Evolutionary conservation across 2,113 vertebrate species (phyloP).

Genomic region (Gobiocypris rarus): DNA sequence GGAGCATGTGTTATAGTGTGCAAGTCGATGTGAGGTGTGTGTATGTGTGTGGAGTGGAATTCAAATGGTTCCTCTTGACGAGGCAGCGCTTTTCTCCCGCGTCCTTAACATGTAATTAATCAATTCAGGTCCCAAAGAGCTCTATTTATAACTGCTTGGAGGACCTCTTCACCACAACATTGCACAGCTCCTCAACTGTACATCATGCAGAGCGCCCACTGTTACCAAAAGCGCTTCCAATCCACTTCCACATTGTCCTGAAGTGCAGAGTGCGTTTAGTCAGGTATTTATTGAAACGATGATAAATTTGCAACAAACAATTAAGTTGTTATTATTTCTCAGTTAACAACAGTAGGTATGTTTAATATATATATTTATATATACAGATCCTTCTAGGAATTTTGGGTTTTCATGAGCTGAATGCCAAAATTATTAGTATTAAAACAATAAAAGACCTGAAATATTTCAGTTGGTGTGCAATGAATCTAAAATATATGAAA

Average conservation of each 20-base stretch:
- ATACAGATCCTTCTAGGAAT: too few species aligned
- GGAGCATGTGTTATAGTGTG: slow-evolving; percentile 1
- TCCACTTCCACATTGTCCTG: too few species aligned
- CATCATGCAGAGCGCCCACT: neutral
- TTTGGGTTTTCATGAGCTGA: too few species aligned
- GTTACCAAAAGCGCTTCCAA: neutral
- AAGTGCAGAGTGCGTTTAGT: neutral
- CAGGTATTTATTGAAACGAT: neutral
- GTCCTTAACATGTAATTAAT: slow-evolving; percentile 72
- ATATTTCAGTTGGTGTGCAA: too few species aligned
- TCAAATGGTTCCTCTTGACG: slow-evolving; percentile 59
- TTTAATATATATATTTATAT: too few species aligned
- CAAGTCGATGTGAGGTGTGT: slow-evolving; percentile 3
- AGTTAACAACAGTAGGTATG: slow-evolving; percentile 9
- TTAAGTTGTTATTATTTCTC: neutral
- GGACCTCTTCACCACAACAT: slow-evolving; percentile 27
- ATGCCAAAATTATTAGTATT: too few species aligned
- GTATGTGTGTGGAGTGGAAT: slow-evolving; percentile 60
- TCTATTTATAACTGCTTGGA: slow-evolving; percentile 62
- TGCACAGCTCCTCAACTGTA: neutral
- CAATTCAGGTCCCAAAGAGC: slow-evolving; percentile 69
- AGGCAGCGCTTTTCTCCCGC: slow-evolving; percentile 56
- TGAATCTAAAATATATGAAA: too few species aligned
- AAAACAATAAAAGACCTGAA: too few species aligned
- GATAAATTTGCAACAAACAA: neutral